phyloP scores from a whole-genome alignment of 2,888 invertebrate species.

The Acanthacorydalis orientalis region DNA sequence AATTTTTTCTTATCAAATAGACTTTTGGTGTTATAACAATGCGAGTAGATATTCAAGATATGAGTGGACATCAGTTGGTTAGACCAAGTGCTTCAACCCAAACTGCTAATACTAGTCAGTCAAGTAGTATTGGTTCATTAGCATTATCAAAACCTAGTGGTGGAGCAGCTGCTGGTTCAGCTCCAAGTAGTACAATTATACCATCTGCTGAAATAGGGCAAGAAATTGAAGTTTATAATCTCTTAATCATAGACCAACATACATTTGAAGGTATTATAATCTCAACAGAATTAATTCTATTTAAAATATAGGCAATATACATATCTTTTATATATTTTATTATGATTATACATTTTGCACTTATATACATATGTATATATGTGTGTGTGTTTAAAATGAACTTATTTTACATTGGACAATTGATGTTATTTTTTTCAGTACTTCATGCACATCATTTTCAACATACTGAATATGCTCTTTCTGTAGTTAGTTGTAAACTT shows the following conservation, averaged over 20 bases:
- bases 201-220: constrained; percentile 43
- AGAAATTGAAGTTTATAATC: constrained; percentile 79
- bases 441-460: constrained; percentile 87
- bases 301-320: background rate
- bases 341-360: no score
- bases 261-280: constrained; percentile 61
- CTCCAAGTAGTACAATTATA: constrained; percentile 15
- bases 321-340: no score
- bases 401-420: background rate
- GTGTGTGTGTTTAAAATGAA: background rate
- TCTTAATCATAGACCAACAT: constrained; percentile 87
- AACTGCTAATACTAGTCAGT: constrained; percentile 43
- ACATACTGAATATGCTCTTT: constrained; percentile 79
- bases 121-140: constrained; percentile 33
- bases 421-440: constrained; percentile 31
- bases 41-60: constrained; percentile 75
- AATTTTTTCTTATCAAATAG: constrained; percentile 24
- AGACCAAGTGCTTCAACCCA: constrained; percentile 65
- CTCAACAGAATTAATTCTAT: background rate
- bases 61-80: constrained; percentile 45
- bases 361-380: background rate
- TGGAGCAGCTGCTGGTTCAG: constrained; percentile 24
- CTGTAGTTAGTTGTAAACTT: constrained; percentile 75
- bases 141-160: constrained; percentile 26
- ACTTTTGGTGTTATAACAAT: constrained; percentile 89